Evolutionary conservation across 2,113 vertebrate genomes (phyloP).

Genomic region (Pangasianodon hypophthalmus): DNA sequence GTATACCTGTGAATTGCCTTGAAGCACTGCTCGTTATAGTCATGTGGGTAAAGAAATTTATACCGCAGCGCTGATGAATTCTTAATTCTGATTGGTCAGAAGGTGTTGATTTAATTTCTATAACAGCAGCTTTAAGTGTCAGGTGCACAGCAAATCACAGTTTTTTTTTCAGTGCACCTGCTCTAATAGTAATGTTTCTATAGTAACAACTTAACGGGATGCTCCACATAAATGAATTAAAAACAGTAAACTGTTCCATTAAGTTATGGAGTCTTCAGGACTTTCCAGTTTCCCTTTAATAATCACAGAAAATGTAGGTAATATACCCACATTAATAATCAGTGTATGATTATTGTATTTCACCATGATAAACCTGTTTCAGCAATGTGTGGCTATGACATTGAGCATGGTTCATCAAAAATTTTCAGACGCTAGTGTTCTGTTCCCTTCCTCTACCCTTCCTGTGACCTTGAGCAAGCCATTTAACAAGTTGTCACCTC

Average conservation of each 20-base stretch:
- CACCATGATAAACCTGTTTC: background rate
- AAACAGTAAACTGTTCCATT: background rate
- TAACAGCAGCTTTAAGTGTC: background rate
- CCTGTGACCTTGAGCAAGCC: slow-evolving; percentile 12
- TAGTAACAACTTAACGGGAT: no score
- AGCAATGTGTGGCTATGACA: background rate
- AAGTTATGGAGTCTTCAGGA: no score
- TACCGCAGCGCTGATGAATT: background rate
- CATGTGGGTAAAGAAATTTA: background rate
- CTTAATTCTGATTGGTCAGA: background rate
- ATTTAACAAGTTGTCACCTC: slow-evolving; percentile 4
- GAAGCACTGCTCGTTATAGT: background rate
- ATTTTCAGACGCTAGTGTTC: background rate
- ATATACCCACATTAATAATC: background rate
- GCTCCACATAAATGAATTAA: background rate
- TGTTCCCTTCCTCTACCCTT: slow-evolving; percentile 4
- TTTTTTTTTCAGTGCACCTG: no score
- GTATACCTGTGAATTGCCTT: background rate
- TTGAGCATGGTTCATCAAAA: background rate
- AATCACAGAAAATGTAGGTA: background rate
- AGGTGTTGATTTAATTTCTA: background rate
- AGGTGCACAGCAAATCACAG: background rate
- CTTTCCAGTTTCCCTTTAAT: background rate
- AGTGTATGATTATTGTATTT: background rate
- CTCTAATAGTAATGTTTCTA: no score